phyloP scores from a whole-genome alignment of 2,888 invertebrate genomes.

The Syritta pipiens region DNA sequence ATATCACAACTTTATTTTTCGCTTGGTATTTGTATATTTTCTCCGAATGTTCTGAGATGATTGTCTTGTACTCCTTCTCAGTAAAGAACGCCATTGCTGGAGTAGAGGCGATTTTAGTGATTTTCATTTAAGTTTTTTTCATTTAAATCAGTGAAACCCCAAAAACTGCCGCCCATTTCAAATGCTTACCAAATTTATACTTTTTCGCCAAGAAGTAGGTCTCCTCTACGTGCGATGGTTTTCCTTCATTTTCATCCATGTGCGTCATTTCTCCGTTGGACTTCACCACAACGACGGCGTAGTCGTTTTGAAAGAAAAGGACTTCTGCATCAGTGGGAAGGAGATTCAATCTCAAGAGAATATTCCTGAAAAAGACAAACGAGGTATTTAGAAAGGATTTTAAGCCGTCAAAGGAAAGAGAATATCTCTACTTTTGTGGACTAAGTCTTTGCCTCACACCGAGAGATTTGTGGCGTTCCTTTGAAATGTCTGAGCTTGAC shows the following conservation, averaged over 20 bases:
- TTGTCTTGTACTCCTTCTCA: not conserved
- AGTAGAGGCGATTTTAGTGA: not conserved
- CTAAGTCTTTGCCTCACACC: too few relatives aligned
- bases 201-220: conserved; percentile 6
- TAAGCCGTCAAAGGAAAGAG: too few relatives aligned
- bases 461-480: too few relatives aligned
- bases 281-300: not conserved
- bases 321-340: not conserved
- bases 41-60: not conserved
- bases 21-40: not conserved
- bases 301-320: not conserved
- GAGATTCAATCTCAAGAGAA: conserved; percentile 5
- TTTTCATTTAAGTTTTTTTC: not conserved
- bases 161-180: too few relatives aligned
- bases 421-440: too few relatives aligned
- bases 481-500: too few relatives aligned
- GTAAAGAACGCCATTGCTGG: conserved; percentile 36
- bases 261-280: conserved; percentile 22
- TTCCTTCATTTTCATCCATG: not conserved
- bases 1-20: not conserved
- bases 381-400: not conserved
- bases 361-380: not conserved
- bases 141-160: too few relatives aligned
- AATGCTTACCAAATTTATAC: conserved; percentile 43
- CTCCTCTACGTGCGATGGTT: not conserved